Conservation (phyloP, 2,888 invertebrate species). For the Pterostichus niger region DNA sequence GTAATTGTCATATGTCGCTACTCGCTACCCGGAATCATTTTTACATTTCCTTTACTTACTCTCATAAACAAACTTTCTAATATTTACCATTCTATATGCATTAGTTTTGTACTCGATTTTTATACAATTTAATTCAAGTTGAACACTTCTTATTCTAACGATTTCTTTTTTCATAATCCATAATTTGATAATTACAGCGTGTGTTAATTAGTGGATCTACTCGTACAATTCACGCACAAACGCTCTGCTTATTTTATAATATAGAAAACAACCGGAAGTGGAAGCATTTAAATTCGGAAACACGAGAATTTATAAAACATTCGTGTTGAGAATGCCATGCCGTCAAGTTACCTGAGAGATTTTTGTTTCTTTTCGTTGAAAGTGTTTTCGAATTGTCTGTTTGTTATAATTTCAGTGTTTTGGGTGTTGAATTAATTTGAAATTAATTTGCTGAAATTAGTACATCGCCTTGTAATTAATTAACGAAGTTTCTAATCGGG, state of each 20-base stretch:
- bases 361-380: slow-evolving; percentile 10
- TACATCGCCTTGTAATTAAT: slow-evolving; percentile 32
- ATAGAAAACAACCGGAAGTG: slow-evolving; percentile 12
- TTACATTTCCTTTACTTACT: slow-evolving; percentile 27
- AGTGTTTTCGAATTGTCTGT: slow-evolving; percentile 8
- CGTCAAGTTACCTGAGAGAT: background rate
- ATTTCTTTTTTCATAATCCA: slow-evolving; percentile 56
- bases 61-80: slow-evolving; percentile 49
- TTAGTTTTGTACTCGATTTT: slow-evolving; percentile 23
- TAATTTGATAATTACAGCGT: slow-evolving; percentile 45
- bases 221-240: slow-evolving; percentile 12
- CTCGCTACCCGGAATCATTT: slow-evolving; percentile 33
- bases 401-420: slow-evolving; percentile 12
- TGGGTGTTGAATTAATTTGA: slow-evolving; percentile 29
- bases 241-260: slow-evolving; percentile 16
- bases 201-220: slow-evolving; percentile 29
- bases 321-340: background rate
- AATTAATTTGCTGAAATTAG: slow-evolving; percentile 33
- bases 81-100: slow-evolving; percentile 13
- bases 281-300: slow-evolving; percentile 26
- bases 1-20: slow-evolving; percentile 42
- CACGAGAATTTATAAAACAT: background rate
- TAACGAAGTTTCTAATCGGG: slow-evolving; percentile 30
- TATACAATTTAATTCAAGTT: slow-evolving; percentile 49
- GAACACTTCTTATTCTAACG: slow-evolving; percentile 3